phyloP scores from a whole-genome alignment of 2,797 vertebrate species.

The Chelon labrosus region DNA sequence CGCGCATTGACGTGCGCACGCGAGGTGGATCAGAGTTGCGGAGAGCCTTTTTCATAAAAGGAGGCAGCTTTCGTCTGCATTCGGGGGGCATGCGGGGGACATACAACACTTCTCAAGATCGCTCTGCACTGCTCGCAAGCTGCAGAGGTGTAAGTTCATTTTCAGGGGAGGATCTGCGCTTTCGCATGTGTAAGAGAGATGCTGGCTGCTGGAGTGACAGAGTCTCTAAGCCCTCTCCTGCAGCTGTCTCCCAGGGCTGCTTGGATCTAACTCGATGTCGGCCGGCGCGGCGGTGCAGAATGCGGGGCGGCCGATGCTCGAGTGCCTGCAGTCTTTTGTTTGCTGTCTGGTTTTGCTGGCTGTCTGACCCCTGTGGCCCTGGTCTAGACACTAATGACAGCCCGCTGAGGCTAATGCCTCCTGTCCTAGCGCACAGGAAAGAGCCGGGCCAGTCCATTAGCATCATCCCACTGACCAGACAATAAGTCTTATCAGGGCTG shows the following conservation, averaged over 20 bases:
- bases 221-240: slow-evolving; percentile 37
- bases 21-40: no score
- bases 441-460: slow-evolving; percentile 70
- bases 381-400: slow-evolving; percentile 79
- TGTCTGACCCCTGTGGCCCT: slow-evolving; percentile 71
- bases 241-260: slow-evolving; percentile 39
- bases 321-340: slow-evolving; percentile 61
- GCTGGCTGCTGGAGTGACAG: slow-evolving; percentile 25
- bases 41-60: neutral
- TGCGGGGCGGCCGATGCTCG: slow-evolving; percentile 19
- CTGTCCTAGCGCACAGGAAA: slow-evolving; percentile 62
- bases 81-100: no score
- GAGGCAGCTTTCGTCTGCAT: neutral
- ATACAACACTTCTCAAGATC: neutral
- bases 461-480: slow-evolving; percentile 67
- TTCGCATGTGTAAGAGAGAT: slow-evolving; percentile 7
- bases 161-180: slow-evolving; percentile 25
- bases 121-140: slow-evolving; percentile 14
- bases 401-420: slow-evolving; percentile 67
- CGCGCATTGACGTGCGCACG: neutral
- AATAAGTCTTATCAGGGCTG: slow-evolving; percentile 70
- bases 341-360: slow-evolving; percentile 54
- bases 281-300: slow-evolving; percentile 57
- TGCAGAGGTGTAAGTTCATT: slow-evolving; percentile 24
- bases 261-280: slow-evolving; percentile 39